A percentile compares a stretch with the other conserved stretches of the same genome.
Conservation (phyloP, 2,888 invertebrate species). For the Caenorhabditis becei region DNA sequence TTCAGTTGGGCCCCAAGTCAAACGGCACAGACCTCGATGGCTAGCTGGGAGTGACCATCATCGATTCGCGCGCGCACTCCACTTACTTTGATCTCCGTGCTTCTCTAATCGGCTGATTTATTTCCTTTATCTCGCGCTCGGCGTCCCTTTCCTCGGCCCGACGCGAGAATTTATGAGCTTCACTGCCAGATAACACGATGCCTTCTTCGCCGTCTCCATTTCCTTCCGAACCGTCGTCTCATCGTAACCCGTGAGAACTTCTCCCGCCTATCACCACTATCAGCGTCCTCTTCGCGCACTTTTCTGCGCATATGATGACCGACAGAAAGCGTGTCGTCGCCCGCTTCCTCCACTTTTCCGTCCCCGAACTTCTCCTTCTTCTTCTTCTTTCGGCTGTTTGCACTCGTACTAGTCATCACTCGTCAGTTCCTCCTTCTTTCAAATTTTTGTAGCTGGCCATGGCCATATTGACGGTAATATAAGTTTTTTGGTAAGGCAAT, state of each 20-base stretch:
- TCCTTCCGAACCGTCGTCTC: background rate
- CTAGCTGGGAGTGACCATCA: conserved; percentile 9
- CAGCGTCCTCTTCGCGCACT: background rate
- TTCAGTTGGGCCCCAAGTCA: background rate
- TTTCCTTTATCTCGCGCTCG: conserved; percentile 37
- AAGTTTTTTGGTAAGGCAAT: too few species aligned
- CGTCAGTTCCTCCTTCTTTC: conserved; percentile 17
- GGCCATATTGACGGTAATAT: conserved; percentile 14
- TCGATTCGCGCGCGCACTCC: conserved; percentile 11
- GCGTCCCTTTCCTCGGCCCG: conserved; percentile 35
- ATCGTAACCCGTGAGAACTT: conserved; percentile 17
- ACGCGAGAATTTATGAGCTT: conserved; percentile 51
- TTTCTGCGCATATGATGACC: conserved; percentile 32
- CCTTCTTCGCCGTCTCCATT: background rate
- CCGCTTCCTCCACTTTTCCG: conserved; percentile 15
- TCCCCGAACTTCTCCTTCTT: conserved; percentile 23
- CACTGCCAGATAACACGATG: conserved; percentile 29
- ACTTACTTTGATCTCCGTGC: background rate
- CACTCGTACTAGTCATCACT: conserved; percentile 51
- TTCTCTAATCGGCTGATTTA: conserved; percentile 39
- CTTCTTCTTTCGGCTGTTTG: conserved; percentile 35
- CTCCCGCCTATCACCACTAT: conserved; percentile 8
- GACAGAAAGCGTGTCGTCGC: conserved; percentile 11
- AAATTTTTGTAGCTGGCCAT: conserved; percentile 31
- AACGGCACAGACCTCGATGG: background rate